These are phyloP conservation scores for Montipora foliosa DNA, from an alignment of 64 coral and sea anemone species.

Conservation along the genomic window DNA sequence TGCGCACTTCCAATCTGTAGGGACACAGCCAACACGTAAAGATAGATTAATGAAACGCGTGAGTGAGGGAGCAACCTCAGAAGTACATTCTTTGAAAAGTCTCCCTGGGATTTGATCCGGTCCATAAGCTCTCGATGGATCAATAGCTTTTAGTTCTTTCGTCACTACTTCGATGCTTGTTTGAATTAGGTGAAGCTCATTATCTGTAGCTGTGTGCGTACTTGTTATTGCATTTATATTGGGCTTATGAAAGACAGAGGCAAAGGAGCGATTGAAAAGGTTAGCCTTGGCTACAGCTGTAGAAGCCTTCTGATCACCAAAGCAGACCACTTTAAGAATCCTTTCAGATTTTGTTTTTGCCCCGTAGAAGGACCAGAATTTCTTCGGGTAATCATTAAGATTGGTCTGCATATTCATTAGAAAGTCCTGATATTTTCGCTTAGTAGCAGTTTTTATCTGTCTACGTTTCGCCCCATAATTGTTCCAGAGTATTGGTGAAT, in stretches of 20 bases:
- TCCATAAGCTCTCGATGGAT: conserved; percentile 25
- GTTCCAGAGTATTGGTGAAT: no score
- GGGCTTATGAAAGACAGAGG: conserved; percentile 71
- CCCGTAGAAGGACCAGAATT: no score
- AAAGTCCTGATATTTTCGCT: no score
- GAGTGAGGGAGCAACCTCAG: conserved; percentile 37
- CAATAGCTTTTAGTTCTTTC: neutral
- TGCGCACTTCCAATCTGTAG: no score
- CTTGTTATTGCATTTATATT: conserved; percentile 69
- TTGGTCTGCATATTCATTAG: no score
- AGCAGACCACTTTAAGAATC: neutral
- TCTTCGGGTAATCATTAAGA: no score
- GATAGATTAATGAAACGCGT: neutral
- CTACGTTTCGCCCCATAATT: no score
- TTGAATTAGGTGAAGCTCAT: no score
- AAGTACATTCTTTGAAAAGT: conserved; percentile 25
- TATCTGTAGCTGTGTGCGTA: conserved; percentile 45
- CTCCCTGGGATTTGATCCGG: conserved; percentile 12
- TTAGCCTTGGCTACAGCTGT: neutral
- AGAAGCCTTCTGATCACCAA: neutral
- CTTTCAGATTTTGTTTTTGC: no score
- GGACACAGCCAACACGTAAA: neutral
- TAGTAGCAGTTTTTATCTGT: no score
- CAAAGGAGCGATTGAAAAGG: conserved; percentile 17
- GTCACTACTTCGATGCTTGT: no score